A percentile compares a stretch with the other conserved stretches of the same genome.
Conservation (phyloP, 2,113 vertebrate species). For the Salvelinus sp. region DNA sequence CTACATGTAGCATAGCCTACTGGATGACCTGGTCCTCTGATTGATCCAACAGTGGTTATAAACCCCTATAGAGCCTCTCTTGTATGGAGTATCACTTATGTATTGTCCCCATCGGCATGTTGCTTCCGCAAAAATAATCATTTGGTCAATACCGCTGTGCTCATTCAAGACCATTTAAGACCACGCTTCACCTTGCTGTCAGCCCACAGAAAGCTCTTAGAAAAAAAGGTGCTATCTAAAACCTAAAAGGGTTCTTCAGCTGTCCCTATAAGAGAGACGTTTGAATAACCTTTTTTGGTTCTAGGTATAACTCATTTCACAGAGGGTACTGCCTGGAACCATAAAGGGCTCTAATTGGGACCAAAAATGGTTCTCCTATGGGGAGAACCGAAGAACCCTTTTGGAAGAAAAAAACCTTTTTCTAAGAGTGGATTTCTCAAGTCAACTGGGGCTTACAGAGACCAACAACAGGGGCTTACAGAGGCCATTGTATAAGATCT, state of each 20-base stretch:
- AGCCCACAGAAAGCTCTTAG: neutral
- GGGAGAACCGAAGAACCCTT: no score
- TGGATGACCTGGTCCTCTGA: neutral
- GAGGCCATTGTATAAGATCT: neutral
- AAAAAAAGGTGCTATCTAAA: no score
- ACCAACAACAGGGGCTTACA: neutral
- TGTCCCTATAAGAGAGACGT: no score
- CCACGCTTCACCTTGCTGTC: neutral
- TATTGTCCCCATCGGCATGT: neutral
- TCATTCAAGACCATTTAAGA: neutral
- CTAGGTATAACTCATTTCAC: no score
- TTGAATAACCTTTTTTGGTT: no score
- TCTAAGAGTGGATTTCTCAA: neutral
- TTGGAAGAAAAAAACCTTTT: no score
- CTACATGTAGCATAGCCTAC: neutral
- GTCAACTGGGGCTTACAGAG: neutral
- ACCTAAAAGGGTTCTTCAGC: no score
- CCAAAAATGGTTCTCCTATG: no score
- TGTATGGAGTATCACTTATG: neutral
- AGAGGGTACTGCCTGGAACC: no score
- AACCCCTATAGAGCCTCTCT: neutral
- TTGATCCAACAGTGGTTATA: neutral
- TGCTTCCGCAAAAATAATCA: neutral
- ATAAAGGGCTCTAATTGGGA: no score
- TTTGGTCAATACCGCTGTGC: constrained; percentile 1